Conservation (phyloP, 1,140 invertebrate genomes). For the Drosophila seguyi region DNA sequence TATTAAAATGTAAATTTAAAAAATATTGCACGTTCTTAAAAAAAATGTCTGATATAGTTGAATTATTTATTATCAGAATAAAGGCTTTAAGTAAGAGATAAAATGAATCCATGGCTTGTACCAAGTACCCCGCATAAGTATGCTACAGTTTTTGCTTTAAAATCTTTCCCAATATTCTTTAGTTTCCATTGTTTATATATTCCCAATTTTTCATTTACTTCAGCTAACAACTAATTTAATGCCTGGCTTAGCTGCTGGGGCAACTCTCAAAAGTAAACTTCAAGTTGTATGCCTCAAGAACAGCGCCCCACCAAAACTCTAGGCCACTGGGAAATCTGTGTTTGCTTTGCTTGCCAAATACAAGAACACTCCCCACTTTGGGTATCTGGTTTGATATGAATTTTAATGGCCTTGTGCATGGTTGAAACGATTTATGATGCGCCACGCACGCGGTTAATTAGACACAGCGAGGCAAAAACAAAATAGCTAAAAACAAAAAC, state of each 20-base stretch:
- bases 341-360: slow-evolving; percentile 35
- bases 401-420: slow-evolving; percentile 80
- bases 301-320: slow-evolving; percentile 9
- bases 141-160: neutral
- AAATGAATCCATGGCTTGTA: neutral
- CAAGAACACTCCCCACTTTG: slow-evolving; percentile 40
- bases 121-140: neutral
- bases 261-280: slow-evolving; percentile 6
- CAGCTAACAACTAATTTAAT: slow-evolving; percentile 7
- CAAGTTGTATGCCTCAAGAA: neutral
- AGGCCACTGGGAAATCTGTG: slow-evolving; percentile 36
- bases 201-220: neutral
- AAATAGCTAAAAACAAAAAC: slow-evolving; percentile 16
- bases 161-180: neutral
- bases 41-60: neutral
- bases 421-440: slow-evolving; percentile 78
- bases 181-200: no score
- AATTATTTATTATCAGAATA: neutral
- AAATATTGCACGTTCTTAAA: neutral
- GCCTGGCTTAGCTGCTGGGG: neutral
- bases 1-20: neutral
- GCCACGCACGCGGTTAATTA: slow-evolving; percentile 81
- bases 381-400: slow-evolving; percentile 63
- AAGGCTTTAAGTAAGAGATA: neutral
- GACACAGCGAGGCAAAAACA: slow-evolving; percentile 51